These are phyloP conservation scores for Drosophila peninsularis DNA, from an alignment of 2,888 invertebrate genomes.

Conservation along the genomic window DNA sequence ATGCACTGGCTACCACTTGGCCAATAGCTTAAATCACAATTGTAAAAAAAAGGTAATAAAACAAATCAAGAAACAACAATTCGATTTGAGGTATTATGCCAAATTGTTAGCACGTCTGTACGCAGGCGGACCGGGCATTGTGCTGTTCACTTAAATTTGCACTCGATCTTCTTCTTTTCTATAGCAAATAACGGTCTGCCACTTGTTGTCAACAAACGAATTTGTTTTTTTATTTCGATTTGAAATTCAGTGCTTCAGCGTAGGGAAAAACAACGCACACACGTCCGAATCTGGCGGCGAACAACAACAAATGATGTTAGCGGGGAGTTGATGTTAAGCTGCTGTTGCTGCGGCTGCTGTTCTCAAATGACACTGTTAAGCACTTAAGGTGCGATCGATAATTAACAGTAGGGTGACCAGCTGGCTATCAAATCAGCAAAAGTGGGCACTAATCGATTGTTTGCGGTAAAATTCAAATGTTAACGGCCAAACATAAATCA, in stretches of 20 bases:
- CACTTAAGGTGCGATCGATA: slow-evolving; percentile 33
- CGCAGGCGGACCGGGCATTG: slow-evolving; percentile 20
- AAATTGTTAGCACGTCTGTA: slow-evolving; percentile 31
- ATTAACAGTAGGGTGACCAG: slow-evolving; percentile 38
- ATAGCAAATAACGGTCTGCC: slow-evolving; percentile 42
- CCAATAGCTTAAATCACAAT: slow-evolving; percentile 32
- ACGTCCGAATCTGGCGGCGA: slow-evolving; percentile 51
- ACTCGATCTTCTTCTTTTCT: not conserved
- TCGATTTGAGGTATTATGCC: slow-evolving; percentile 31
- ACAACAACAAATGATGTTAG: slow-evolving; percentile 49
- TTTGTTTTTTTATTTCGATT: slow-evolving; percentile 11
- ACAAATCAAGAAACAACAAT: slow-evolving; percentile 2
- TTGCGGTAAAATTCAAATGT: slow-evolving; percentile 2
- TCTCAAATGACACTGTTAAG: slow-evolving; percentile 43
- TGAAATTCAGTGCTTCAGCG: slow-evolving; percentile 19
- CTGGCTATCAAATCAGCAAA: not conserved
- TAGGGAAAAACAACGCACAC: slow-evolving; percentile 3
- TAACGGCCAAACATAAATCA: slow-evolving; percentile 3
- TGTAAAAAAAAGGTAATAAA: not conserved
- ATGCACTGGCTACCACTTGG: slow-evolving; percentile 7
- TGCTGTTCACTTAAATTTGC: slow-evolving; percentile 5
- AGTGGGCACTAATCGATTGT: slow-evolving; percentile 8
- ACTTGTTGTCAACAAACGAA: slow-evolving; percentile 41
- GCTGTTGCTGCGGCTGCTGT: slow-evolving; percentile 48
- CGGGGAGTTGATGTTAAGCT: slow-evolving; percentile 44